These are phyloP conservation scores for Eciton burchellii DNA, from an alignment of 1,140 invertebrate genomes.

Conservation along the genomic window DNA sequence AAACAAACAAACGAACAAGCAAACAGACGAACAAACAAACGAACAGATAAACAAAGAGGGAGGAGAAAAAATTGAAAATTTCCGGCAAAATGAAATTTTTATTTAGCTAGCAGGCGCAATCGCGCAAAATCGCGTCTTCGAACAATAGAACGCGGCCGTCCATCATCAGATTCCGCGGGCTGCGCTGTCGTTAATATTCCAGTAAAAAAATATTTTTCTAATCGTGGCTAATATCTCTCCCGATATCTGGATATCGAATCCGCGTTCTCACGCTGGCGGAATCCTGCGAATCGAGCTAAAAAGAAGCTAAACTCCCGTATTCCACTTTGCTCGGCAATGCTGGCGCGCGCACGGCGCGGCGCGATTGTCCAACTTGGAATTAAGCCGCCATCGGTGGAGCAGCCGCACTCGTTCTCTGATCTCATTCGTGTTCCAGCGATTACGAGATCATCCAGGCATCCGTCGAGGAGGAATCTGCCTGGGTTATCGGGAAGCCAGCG, in stretches of 20 bases:
- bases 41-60: no score
- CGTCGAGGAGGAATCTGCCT: neutral
- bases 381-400: slow-evolving; percentile 25
- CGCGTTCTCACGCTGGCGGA: no score
- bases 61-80: slow-evolving; percentile 5
- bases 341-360: neutral
- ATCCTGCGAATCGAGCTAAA: no score
- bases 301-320: no score
- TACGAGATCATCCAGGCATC: neutral
- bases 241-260: no score
- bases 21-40: no score
- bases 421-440: neutral
- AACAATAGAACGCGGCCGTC: slow-evolving; percentile 17
- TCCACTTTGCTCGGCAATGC: slow-evolving; percentile 3
- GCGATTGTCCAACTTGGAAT: slow-evolving; percentile 10
- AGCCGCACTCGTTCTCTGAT: neutral
- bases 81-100: neutral
- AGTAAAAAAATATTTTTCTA: no score
- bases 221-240: no score
- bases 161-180: neutral
- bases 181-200: no score
- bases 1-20: no score
- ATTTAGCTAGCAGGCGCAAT: neutral
- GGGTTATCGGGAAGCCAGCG: neutral
- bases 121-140: neutral